Evolutionary conservation across 2,888 invertebrate species (phyloP), one percentile per base, ranked within the genome.

Genomic region (Drosophila fulvimacula): DNA sequence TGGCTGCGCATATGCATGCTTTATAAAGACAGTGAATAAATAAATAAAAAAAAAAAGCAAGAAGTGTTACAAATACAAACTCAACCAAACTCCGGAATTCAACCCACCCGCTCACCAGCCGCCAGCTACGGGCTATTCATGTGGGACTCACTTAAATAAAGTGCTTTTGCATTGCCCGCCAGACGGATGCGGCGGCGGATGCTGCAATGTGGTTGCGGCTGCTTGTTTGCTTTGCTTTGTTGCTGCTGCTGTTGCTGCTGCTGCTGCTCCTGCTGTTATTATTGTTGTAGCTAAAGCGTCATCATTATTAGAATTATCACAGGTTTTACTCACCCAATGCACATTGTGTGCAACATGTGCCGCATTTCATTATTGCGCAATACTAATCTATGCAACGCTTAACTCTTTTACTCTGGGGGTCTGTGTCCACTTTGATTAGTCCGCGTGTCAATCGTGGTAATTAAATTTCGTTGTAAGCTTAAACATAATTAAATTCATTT

Each of bases 121-220:
- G 60, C 63, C 36, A 67, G 66, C 57, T 46, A 79, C 86, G 87
- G 86, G 89, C 81, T 81, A 85, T 88, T 88, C 84, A 85, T 81
- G 84, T 83, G 84, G 84, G 89, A 88, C 85, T 85, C 85, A 85
- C 85, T 85, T 88, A 85, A 85, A 85, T 88, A 85, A 85, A 85
- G 85, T 85, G 85, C 84, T 85, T 85, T 86, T 86, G 73, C 87
- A 88, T 86, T 86, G 85, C 84, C 76, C 64, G 72, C 60, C 82
- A 77, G 67, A 63, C 76, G 76, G 83, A 74, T 78, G 74, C 49
- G 56, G 49, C 51, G 62, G 62, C 51, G 79, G 81, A 81, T 73
- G 76, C 76, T 87, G 70, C 70, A 70, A 67, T 69, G 77, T 80
- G 78, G 78, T 73, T 67, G 63, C 38, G 69, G 58, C 61, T 73